Conservation (phyloP, 2,113 vertebrate genomes). For the Rhea americana region DNA sequence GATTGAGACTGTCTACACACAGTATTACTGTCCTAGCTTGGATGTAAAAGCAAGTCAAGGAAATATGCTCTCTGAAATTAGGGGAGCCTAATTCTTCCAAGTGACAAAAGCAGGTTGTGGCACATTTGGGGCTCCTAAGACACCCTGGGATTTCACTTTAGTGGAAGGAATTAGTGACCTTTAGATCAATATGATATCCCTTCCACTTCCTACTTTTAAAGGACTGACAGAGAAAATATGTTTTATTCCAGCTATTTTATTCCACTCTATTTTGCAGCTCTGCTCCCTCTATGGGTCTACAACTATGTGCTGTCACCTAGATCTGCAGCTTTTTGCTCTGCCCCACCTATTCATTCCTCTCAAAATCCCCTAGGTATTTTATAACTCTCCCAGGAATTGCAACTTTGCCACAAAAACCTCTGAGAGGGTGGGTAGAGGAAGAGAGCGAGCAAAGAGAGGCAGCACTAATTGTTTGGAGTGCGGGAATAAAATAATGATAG, state of each 20-base stretch:
- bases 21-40: fast-evolving
- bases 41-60: background rate
- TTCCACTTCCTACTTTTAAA: background rate
- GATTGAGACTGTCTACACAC: background rate
- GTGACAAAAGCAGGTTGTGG: background rate
- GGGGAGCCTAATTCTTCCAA: background rate
- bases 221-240: background rate
- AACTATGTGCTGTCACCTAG: fast-evolving
- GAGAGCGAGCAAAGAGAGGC: background rate
- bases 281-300: background rate
- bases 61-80: background rate
- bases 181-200: background rate
- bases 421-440: background rate
- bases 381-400: background rate
- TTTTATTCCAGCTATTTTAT: background rate
- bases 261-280: background rate
- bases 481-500: background rate
- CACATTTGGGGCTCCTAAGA: fast-evolving
- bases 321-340: background rate
- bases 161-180: background rate
- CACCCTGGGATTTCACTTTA: background rate
- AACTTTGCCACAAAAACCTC: background rate
- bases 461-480: background rate
- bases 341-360: background rate
- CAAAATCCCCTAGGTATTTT: background rate